Evolutionary conservation across 2,797 vertebrate genomes (phyloP), one percentile per base, ranked within the genome.

Genomic region (Bradypus variegatus): DNA sequence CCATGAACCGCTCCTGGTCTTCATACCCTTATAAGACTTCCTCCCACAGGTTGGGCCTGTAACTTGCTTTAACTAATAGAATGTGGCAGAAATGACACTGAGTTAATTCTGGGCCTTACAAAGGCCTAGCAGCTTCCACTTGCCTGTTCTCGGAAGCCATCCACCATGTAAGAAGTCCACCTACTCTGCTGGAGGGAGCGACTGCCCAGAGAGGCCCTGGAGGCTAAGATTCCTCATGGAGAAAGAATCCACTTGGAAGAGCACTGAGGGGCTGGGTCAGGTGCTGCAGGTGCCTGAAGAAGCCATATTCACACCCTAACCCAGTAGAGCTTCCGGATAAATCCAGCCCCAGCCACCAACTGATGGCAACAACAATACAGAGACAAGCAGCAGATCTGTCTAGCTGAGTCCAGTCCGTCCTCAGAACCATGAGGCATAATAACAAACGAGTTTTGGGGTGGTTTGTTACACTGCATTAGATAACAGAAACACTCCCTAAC

Each of bases 281-380:
- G 58, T 23, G 58, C 5, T 2, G 12, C 41, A 2, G 9, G 38
- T n/a, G 48, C 27, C 3, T 25, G 5, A 85, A 25, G 41, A 73
- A 80, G 50, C 11, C 58, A 27, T 83, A 33, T 41, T 11, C 77
- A 72, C 23, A 11, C 36, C 36, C 45, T 8, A 1, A 21, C 23
- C 45, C 36, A 36, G 60, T 5, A 15, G 31, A 79, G 36, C 48
- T 48, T 50, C 31, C 55, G 50, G 69, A 8, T 27, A n/a, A 55
- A n/a, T 70, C 62, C 58, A 48, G 45, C 21, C 23, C 38, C n/a
- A 25, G 41, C 27, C 16, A 3, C 65, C 38, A 2, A 58, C 33
- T 65, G 65, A 27, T 15, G 33, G n/a, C 36, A 62, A 36, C 14
- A 29, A 16, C 2, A 0, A 0, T 29, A 4, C 8, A 18, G 2